Evolutionary conservation across 2,113 vertebrate species (phyloP).

Genomic region (Hemibagrus wyckioides): DNA sequence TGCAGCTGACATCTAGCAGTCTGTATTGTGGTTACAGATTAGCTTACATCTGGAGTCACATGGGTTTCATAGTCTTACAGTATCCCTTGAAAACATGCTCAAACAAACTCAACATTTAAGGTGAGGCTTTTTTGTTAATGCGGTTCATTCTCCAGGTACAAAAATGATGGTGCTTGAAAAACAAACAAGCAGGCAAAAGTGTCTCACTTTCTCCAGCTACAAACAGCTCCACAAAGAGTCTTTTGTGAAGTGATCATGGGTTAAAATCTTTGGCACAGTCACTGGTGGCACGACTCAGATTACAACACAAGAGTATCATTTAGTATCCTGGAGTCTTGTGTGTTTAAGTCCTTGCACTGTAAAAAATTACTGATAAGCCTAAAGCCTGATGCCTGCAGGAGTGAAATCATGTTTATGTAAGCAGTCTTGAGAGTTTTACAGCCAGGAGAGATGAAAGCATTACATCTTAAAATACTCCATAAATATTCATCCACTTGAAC

Average conservation of each 20-base stretch:
- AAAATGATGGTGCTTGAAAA: neutral
- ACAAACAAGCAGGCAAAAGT: constrained; percentile 24
- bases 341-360: constrained; percentile 26
- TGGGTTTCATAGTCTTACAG: constrained; percentile 44
- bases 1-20: constrained; percentile 54
- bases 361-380: constrained; percentile 30
- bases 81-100: constrained; percentile 17
- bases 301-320: constrained; percentile 37
- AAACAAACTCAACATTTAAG: constrained; percentile 9
- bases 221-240: constrained; percentile 30
- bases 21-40: constrained; percentile 59
- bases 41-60: constrained; percentile 48
- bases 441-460: constrained; percentile 15
- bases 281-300: constrained; percentile 22
- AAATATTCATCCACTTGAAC: neutral
- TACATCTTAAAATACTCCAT: constrained; percentile 9
- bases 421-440: constrained; percentile 25
- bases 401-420: constrained; percentile 28
- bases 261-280: constrained; percentile 24
- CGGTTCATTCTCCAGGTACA: neutral
- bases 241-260: constrained; percentile 27
- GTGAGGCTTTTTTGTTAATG: neutral
- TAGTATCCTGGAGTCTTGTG: constrained; percentile 31
- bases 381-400: constrained; percentile 2
- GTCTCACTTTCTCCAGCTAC: constrained; percentile 29